Base-by-base conservation (phyloP, 2,888 invertebrate genomes). In the Anodontia alba region DNA sequence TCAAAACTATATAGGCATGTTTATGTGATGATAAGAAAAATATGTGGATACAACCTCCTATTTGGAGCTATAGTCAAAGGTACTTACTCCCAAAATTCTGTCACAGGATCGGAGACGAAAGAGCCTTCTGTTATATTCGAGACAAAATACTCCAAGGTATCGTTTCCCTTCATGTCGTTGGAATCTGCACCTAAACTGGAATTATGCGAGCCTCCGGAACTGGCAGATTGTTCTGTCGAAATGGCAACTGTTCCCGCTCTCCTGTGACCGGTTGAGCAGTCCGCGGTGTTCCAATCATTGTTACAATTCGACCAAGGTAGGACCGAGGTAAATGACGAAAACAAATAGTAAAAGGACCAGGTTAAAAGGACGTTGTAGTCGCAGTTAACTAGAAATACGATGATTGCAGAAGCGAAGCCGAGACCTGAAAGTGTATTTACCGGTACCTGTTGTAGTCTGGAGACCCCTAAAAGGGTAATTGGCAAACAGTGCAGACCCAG, bases 341-440 rank as follows among this genome's bases (percentile, higher is more conserved):
- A 96, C 86, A 97, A 95, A 95, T 97, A 97, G 95, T 97, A 97
- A 84, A 97, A 95, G 0, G 97, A 96, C 97, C 97, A 97, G 42
- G 96, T 96, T 89, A 97, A 96, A 90, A 97, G 97, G 74, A 97
- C 97, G 94, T 97, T 97, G 91, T 93, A 93, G 81, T 92, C 91
- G 78, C 92, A 92, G 84, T 93, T 93, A 42, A 93, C 87, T 12
- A 93, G 80, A 76, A 92, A 92, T 8, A 92, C 95, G 75, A 95
- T 95, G 15, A 95, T 90, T 0, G 95, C 94, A 3, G 95, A 85
- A 17, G 93, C 93, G 71, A 89, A 91, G 17, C 93, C 93, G 51
- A 93, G 89, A 62, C 93, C 98, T 97, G 97, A 97, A 91, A 84
- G 20, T 46, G 7, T 15, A 42, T 42, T 42, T 42, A 42, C 42